Percentiles rank a stretch among this genome's conserved stretches.
Conservation (phyloP, 1,140 invertebrate species). For the Calosoma granatense region DNA sequence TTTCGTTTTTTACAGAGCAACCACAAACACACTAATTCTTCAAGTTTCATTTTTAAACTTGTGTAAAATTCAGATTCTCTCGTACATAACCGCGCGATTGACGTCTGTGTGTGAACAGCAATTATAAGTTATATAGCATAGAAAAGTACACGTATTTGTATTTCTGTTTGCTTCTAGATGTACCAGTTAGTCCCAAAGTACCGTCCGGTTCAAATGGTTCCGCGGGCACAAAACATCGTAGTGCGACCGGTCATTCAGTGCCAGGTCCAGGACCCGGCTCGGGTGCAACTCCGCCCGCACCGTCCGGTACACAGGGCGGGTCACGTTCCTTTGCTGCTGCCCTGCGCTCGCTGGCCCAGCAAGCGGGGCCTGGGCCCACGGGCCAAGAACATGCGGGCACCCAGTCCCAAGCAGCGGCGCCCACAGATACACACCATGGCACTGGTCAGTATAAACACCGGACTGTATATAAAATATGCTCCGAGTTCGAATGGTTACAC, state of each 20-base stretch:
- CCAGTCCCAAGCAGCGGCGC: background rate
- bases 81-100: no score
- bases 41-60: no score
- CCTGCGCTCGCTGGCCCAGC: slow-evolving; percentile 67
- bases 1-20: no score
- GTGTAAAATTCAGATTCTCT: no score
- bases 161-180: no score
- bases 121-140: no score
- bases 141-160: no score
- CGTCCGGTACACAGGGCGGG: background rate
- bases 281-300: slow-evolving; percentile 1
- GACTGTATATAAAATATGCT: background rate
- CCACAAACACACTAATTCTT: no score
- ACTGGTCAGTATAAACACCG: background rate
- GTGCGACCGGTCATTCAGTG: slow-evolving; percentile 22
- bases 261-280: slow-evolving; percentile 24
- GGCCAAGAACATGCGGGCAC: slow-evolving; percentile 27
- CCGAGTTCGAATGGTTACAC: background rate
- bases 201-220: background rate
- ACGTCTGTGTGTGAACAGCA: no score
- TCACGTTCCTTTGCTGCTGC: slow-evolving; percentile 61
- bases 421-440: background rate
- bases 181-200: slow-evolving; percentile 24
- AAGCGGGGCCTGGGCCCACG: slow-evolving; percentile 49
- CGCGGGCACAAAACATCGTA: slow-evolving; percentile 24